Evolutionary conservation across 1,140 invertebrate species (phyloP).

Genomic region (Formica selysi): DNA sequence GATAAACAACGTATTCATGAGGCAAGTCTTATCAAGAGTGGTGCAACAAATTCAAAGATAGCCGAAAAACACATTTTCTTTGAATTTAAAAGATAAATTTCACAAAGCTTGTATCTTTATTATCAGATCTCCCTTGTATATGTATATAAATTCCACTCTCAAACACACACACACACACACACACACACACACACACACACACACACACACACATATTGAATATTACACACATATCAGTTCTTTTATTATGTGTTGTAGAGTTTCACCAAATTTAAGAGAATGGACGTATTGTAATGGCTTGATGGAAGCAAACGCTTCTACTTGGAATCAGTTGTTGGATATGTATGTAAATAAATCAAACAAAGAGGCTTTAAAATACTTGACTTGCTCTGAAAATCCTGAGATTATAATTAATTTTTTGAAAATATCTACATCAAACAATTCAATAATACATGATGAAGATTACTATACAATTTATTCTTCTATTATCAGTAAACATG

Average conservation of each 20-base stretch:
- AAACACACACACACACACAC: too few species aligned
- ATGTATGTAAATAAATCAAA: neutral
- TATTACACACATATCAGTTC: neutral
- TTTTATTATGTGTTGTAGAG: constrained; percentile 7
- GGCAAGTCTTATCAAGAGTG: too few species aligned
- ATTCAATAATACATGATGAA: neutral
- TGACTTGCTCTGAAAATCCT: constrained; percentile 69
- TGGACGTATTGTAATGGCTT: constrained; percentile 26
- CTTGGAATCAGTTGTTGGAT: constrained; percentile 36
- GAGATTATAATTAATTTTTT: constrained; percentile 68
- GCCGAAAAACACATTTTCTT: too few species aligned
- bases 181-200: too few species aligned
- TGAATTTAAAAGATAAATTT: too few species aligned
- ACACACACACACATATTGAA: too few species aligned
- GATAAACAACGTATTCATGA: too few species aligned
- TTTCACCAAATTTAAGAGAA: neutral
- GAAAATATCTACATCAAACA: neutral
- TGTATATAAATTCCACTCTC: too few species aligned
- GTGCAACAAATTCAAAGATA: too few species aligned
- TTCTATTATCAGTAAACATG: neutral
- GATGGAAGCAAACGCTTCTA: constrained; percentile 21
- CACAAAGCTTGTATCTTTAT: too few species aligned
- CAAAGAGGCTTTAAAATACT: neutral
- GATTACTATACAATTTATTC: neutral
- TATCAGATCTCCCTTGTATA: too few species aligned